A percentile compares a stretch with the other conserved stretches of the same genome.
These are phyloP conservation scores for Eremobia ochroleuca DNA, from an alignment of 2,888 invertebrate species.

Conservation along the genomic window DNA sequence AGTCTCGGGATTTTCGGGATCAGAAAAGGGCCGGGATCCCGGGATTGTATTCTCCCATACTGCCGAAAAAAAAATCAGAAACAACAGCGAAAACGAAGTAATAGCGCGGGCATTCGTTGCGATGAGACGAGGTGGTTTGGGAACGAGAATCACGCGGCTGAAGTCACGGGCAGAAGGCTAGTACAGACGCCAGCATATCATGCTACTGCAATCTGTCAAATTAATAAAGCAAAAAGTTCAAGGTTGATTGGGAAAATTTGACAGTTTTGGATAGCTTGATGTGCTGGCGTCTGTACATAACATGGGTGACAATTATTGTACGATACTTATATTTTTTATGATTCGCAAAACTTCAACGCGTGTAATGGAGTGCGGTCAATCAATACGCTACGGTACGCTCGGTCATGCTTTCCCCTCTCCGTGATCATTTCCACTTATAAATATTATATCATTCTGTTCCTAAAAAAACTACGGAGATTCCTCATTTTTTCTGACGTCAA, in stretches of 20 bases:
- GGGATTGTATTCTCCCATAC: no score
- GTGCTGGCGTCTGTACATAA: no score
- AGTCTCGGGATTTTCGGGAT: no score
- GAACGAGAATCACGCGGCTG: neutral
- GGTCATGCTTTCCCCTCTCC: constrained; percentile 82
- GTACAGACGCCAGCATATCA: no score
- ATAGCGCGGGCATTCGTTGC: neutral
- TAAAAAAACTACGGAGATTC: constrained; percentile 46
- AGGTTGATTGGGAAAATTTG: no score
- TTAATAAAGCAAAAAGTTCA: no score
- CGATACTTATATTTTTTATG: constrained; percentile 40
- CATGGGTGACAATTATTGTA: constrained; percentile 23
- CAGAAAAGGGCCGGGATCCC: no score
- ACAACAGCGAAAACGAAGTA: neutral
- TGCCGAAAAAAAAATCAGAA: neutral
- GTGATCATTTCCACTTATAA: constrained; percentile 67
- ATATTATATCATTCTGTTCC: constrained; percentile 57
- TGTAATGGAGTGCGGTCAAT: constrained; percentile 80
- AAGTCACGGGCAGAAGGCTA: neutral
- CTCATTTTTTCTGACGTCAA: constrained; percentile 37
- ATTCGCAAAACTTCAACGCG: constrained; percentile 57
- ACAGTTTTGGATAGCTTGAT: no score
- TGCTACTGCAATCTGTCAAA: no score
- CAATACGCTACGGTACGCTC: constrained; percentile 74
- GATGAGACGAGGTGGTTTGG: neutral